Percentiles rank a stretch among this genome's conserved stretches.
These are phyloP conservation scores for Ylistrum balloti DNA, from an alignment of 1,140 invertebrate genomes.

Conservation along the genomic window DNA sequence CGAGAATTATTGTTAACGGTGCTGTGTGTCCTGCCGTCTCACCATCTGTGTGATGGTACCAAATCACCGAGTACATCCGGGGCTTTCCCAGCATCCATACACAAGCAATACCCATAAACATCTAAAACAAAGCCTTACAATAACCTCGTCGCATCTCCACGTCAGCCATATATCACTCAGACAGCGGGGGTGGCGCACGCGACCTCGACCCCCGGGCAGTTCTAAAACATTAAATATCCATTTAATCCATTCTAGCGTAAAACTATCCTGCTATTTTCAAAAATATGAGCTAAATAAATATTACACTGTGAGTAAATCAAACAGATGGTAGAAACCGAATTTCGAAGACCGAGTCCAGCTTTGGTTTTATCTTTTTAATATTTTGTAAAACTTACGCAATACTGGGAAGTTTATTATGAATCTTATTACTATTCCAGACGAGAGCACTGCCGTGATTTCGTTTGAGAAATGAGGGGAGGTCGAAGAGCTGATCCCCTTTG, in stretches of 20 bases:
- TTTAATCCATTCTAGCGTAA: neutral
- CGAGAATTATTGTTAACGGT: neutral
- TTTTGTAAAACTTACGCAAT: neutral
- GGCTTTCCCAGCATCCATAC: neutral
- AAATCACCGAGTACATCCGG: slow-evolving; percentile 23
- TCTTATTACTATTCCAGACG: neutral
- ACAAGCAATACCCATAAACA: neutral
- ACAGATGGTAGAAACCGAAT: neutral
- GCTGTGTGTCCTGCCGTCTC: neutral
- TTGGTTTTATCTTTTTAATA: neutral
- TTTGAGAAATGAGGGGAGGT: neutral
- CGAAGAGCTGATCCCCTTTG: neutral
- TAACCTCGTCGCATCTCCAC: neutral
- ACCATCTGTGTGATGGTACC: neutral
- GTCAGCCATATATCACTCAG: neutral
- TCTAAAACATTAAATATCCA: slow-evolving; percentile 20
- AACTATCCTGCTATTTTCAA: neutral
- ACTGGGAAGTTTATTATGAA: neutral
- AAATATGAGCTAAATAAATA: too few relatives aligned
- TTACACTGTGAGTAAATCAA: neutral
- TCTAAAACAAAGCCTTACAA: neutral
- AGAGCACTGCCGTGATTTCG: neutral
- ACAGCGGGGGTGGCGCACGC: neutral
- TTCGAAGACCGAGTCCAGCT: neutral
- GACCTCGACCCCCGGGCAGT: neutral